These are phyloP conservation scores for Aleiodes testaceus DNA, from an alignment of 2,888 invertebrate genomes.

Conservation along the genomic window DNA sequence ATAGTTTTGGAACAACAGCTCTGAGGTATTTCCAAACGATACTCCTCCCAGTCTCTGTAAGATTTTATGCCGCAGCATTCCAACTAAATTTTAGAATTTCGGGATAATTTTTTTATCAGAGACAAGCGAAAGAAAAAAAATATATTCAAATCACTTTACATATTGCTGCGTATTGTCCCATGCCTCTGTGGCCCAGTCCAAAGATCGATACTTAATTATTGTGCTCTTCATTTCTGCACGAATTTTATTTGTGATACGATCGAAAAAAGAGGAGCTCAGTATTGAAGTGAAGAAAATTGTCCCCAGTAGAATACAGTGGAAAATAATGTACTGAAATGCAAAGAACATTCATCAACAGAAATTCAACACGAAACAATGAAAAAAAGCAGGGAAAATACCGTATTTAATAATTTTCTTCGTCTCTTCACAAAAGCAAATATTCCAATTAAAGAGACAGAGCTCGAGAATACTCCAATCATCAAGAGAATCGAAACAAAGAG, in stretches of 20 bases:
- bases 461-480: constrained; percentile 52
- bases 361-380: background rate
- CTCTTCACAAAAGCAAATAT: constrained; percentile 57
- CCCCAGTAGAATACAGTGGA: constrained; percentile 53
- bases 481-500: constrained; percentile 56
- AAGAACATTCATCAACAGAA: background rate
- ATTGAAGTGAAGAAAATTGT: constrained; percentile 56
- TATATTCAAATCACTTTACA: constrained; percentile 48
- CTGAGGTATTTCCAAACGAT: constrained; percentile 56
- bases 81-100: constrained; percentile 48
- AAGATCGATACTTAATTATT: constrained; percentile 56
- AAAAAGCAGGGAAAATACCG: constrained; percentile 50
- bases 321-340: constrained; percentile 56
- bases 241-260: constrained; percentile 55
- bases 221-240: constrained; percentile 58
- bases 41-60: constrained; percentile 57
- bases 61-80: constrained; percentile 62
- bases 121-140: background rate
- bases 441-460: constrained; percentile 54
- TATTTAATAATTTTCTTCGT: constrained; percentile 50
- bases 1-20: constrained; percentile 60
- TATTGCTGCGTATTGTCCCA: constrained; percentile 65
- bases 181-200: constrained; percentile 57
- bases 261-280: constrained; percentile 60
- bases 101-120: background rate